These are phyloP conservation scores for Elanus axillaris DNA, from an alignment of 2,113 vertebrate genomes.

Conservation along the genomic window DNA sequence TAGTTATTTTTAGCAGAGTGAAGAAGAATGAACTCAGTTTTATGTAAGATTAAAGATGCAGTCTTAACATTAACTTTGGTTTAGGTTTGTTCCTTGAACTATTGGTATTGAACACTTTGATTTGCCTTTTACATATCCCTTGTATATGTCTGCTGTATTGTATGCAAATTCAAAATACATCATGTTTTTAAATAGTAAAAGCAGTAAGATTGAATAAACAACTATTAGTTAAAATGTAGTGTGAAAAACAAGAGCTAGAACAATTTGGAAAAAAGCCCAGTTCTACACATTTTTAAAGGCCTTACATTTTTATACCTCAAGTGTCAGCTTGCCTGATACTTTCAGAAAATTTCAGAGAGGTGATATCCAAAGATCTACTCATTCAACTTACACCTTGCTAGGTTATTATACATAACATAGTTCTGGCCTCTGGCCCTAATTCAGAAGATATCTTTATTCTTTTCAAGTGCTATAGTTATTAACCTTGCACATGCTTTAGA, in stretches of 20 bases:
- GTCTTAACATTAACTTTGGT: neutral
- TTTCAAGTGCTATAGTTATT: neutral
- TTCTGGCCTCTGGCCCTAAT: neutral
- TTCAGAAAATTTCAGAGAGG: neutral
- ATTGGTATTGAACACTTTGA: neutral
- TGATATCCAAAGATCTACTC: neutral
- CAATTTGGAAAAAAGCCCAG: neutral
- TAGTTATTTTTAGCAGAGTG: conserved; percentile 11
- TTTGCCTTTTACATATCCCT: neutral
- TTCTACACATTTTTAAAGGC: neutral
- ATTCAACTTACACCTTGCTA: neutral
- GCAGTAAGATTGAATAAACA: neutral
- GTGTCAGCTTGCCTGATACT: neutral
- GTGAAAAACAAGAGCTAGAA: neutral
- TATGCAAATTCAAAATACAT: neutral
- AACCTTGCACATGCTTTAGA: neutral
- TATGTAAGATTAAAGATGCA: neutral
- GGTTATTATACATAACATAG: neutral
- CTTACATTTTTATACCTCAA: neutral
- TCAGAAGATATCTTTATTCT: neutral
- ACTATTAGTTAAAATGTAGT: neutral
- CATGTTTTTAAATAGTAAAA: neutral
- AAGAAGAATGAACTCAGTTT: neutral
- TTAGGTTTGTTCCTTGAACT: neutral
- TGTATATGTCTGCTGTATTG: neutral